These are phyloP conservation scores for Prietella phreatophila DNA, from an alignment of 2,113 vertebrate genomes.

Conservation along the genomic window DNA sequence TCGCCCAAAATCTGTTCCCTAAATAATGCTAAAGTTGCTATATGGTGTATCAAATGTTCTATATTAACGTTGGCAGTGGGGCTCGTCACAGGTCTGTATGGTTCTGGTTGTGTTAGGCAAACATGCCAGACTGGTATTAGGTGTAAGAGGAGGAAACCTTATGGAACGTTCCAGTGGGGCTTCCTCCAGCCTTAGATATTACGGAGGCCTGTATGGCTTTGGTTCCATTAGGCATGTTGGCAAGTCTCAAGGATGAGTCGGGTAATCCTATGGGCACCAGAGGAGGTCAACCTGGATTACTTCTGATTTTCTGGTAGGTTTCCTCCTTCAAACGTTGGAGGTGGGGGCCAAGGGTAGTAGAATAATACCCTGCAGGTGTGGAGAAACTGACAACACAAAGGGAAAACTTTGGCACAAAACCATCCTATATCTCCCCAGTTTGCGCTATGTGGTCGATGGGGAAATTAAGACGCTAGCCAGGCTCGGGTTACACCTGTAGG, in stretches of 20 bases:
- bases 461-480: neutral
- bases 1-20: neutral
- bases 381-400: neutral
- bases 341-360: neutral
- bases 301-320: neutral
- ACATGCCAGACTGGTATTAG: too few species aligned
- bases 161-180: too few species aligned
- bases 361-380: neutral
- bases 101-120: too few species aligned
- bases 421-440: neutral
- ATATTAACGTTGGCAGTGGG: too few species aligned
- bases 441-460: neutral
- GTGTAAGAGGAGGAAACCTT: too few species aligned
- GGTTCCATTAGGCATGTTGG: too few species aligned
- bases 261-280: too few species aligned
- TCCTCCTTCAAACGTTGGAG: neutral
- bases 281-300: too few species aligned
- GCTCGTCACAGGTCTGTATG: too few species aligned
- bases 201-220: too few species aligned
- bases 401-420: neutral
- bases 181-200: too few species aligned
- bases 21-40: neutral
- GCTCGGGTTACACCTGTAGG: neutral
- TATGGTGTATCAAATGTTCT: neutral
- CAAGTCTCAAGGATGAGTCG: too few species aligned